Percentiles rank a stretch among this genome's conserved stretches.
Evolutionary conservation across 1,140 invertebrate genomes (phyloP).

Genomic region (Atta texana): DNA sequence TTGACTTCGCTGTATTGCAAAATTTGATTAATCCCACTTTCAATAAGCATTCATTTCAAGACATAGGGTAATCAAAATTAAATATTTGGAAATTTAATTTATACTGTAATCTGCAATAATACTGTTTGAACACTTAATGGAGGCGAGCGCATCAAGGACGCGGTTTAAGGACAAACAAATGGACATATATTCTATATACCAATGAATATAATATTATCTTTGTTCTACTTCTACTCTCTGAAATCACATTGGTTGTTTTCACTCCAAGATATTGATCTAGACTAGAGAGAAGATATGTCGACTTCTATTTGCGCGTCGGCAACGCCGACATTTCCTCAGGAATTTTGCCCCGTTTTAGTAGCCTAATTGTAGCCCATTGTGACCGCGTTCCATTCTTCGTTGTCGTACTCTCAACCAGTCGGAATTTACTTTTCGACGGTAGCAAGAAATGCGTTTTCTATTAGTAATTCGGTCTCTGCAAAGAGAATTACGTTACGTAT

Average conservation of each 20-base stretch:
- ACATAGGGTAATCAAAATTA: not conserved
- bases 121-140: not conserved
- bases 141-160: not conserved
- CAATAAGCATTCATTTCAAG: not conserved
- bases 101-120: not conserved
- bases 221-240: not conserved
- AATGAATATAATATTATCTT: not conserved
- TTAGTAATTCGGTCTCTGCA: not conserved
- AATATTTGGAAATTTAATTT: slow-evolving; percentile 5
- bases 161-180: not conserved
- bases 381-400: slow-evolving; percentile 31
- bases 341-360: slow-evolving; percentile 27
- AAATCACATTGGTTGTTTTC: slow-evolving; percentile 17
- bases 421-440: slow-evolving; percentile 15
- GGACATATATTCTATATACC: not conserved
- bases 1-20: not conserved
- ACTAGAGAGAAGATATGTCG: not conserved
- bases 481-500: not conserved
- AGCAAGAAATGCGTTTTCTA: not conserved
- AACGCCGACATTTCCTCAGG: not conserved
- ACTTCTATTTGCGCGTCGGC: slow-evolving; percentile 10
- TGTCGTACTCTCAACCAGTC: not conserved
- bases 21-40: slow-evolving; percentile 10
- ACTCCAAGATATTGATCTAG: slow-evolving; percentile 21
- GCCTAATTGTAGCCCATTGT: slow-evolving; percentile 49